Percentiles rank a stretch among this genome's conserved stretches.
Evolutionary conservation across 2,113 vertebrate species (phyloP).

Genomic region (Meles meles): DNA sequence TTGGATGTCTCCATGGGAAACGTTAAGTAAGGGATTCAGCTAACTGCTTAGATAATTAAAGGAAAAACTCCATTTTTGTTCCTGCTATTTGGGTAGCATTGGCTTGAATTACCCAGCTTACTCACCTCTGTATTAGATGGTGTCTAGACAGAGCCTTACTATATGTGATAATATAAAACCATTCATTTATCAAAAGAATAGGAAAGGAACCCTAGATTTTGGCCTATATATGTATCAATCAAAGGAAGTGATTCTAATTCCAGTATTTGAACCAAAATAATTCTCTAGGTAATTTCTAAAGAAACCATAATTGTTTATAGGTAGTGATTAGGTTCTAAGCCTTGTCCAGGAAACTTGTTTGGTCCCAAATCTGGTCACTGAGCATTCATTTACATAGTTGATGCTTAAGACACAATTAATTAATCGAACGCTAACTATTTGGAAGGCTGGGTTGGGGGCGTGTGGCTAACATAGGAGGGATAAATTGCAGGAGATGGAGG

Average conservation of each 20-base stretch:
- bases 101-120: slow-evolving; percentile 22
- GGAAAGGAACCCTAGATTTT: slow-evolving; percentile 15
- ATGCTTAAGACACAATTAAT: background rate
- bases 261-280: slow-evolving; percentile 29
- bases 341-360: background rate
- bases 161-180: background rate
- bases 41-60: slow-evolving; percentile 50
- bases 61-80: slow-evolving; percentile 22
- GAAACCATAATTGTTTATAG: background rate
- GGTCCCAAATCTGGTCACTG: background rate
- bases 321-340: background rate
- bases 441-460: background rate
- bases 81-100: background rate
- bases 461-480: background rate
- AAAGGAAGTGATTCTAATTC: slow-evolving; percentile 1
- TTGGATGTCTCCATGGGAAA: slow-evolving; percentile 22
- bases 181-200: slow-evolving; percentile 16
- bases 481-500: background rate
- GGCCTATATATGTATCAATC: background rate
- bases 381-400: background rate
- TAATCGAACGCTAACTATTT: background rate
- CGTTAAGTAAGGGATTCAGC: slow-evolving; percentile 27
- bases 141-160: background rate
- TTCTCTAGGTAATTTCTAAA: background rate
- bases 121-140: background rate